Evolutionary conservation across 2,888 invertebrate genomes (phyloP).

Genomic region (Siphonodentalium dalli): DNA sequence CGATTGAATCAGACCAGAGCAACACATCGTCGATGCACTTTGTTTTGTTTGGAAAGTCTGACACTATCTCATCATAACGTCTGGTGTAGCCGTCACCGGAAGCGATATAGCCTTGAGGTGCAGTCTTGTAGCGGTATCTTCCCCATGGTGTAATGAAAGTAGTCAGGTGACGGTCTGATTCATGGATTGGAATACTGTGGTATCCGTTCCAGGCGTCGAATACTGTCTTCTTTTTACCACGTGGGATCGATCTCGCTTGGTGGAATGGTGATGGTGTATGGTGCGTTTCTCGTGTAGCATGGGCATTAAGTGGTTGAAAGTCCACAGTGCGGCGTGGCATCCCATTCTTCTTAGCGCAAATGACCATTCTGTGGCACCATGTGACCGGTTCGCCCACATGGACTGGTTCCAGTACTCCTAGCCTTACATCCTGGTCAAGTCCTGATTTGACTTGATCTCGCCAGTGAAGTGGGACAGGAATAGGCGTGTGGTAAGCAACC

Average conservation of each 20-base stretch:
- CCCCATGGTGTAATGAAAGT: slow-evolving; percentile 39
- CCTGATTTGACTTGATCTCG: slow-evolving; percentile 37
- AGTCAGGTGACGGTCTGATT: slow-evolving; percentile 32
- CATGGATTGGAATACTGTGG: slow-evolving; percentile 27
- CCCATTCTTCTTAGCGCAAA: slow-evolving; percentile 35
- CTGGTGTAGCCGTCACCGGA: slow-evolving; percentile 38
- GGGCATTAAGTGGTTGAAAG: slow-evolving; percentile 37
- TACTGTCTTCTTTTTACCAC: slow-evolving; percentile 30
- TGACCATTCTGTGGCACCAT: slow-evolving; percentile 37
- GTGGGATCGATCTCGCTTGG: slow-evolving; percentile 35
- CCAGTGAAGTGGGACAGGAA: slow-evolving; percentile 47
- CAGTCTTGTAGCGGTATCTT: slow-evolving; percentile 33
- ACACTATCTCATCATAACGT: slow-evolving; percentile 36
- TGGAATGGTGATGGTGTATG: slow-evolving; percentile 35
- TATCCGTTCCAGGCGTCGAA: slow-evolving; percentile 35
- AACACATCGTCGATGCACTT: slow-evolving; percentile 41
- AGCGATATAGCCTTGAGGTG: slow-evolving; percentile 36
- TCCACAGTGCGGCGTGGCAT: slow-evolving; percentile 38
- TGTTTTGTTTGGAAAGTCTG: slow-evolving; percentile 38
- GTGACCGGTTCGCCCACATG: slow-evolving; percentile 37
- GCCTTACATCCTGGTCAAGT: slow-evolving; percentile 35
- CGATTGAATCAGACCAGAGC: too few relatives aligned
- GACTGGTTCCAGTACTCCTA: slow-evolving; percentile 36
- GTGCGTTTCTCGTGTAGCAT: slow-evolving; percentile 34
- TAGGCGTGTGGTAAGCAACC: slow-evolving; percentile 38